Evolutionary conservation across 2,113 vertebrate genomes (phyloP), one percentile per base, ranked within the genome.

Genomic region (Harpagus bidentatus): DNA sequence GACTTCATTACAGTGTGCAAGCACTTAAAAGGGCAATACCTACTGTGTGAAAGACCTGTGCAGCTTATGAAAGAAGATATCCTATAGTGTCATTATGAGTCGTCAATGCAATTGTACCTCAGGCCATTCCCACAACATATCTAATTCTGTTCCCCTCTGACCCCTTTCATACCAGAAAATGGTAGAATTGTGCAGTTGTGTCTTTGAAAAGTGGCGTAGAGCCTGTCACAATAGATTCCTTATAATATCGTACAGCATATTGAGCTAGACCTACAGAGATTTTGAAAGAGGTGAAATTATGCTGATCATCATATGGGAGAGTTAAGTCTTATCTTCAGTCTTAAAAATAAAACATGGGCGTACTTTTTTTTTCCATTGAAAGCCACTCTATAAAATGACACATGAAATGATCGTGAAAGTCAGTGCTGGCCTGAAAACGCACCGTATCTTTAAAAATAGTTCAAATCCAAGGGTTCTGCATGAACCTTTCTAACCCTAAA

Each of bases 61-160:
- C 80, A 77, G 82, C 82, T 73, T 32, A 55, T 20, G 85, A 79
- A 81, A 91, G 82, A 86, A 86, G 28, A 43, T 19, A 71, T 29
- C 90, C 94, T 45, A 65, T 67, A 29, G 97, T 3, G 79, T 25
- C 95, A 88, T 92, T 95, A 58, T 91, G 63, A 36, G 82, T 78
- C 80, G 58, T 81, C 95, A 97, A 8, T 92, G 90, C 72, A 14
- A 29, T 34, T 40, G 21, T 32, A 61, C 73, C 87, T 94, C 73
- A 29, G 91, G 90, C 95, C 96, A 82, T 94, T 91, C 95, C 95
- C 95, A 94, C 96, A 95, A 93, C 96, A 96, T 93, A 74, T 90
- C 87, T 90, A 88, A 93, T 95, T 80, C 93, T 72, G 31, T 20
- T 91, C 84, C 78, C 19, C 84, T 70, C 84, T 91, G 93, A 94